phyloP scores from a whole-genome alignment of 2,113 vertebrate genomes.

The Lampris megalopsis region DNA sequence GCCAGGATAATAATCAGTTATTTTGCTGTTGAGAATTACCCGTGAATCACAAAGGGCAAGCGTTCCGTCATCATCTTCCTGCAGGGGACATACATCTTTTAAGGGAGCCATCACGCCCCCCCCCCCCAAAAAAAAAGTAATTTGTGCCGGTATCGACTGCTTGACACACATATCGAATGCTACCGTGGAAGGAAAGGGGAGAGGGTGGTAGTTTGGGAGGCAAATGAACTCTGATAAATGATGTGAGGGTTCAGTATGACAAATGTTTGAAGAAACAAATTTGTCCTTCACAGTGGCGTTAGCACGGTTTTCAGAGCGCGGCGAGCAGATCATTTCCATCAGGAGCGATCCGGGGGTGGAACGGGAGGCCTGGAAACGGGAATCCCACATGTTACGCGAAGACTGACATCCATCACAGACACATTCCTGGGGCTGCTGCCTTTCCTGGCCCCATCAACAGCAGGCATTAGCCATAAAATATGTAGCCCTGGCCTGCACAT shows the following conservation, averaged over 20 bases:
- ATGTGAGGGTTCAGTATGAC: slow-evolving; percentile 52
- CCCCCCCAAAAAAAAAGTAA: slow-evolving; percentile 20
- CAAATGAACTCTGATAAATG: slow-evolving; percentile 63
- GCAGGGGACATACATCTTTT: slow-evolving; percentile 38
- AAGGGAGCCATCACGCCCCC: slow-evolving; percentile 35
- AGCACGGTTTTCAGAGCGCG: slow-evolving; percentile 42
- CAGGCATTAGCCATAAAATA: slow-evolving; percentile 61
- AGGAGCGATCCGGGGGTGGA: slow-evolving; percentile 46
- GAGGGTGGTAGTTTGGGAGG: slow-evolving; percentile 28
- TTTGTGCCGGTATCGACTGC: slow-evolving; percentile 29
- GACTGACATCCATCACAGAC: slow-evolving; percentile 63
- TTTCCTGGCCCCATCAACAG: slow-evolving; percentile 52
- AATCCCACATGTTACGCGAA: slow-evolving; percentile 61
- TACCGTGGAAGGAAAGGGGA: slow-evolving; percentile 24
- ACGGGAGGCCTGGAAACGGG: slow-evolving; percentile 29
- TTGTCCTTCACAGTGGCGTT: slow-evolving; percentile 57
- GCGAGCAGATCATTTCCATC: slow-evolving; percentile 50
- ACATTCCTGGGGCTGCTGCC: slow-evolving; percentile 48
- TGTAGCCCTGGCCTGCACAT: slow-evolving; percentile 55
- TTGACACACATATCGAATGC: slow-evolving; percentile 53
- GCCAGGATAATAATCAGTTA: slow-evolving; percentile 30
- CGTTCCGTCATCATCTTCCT: slow-evolving; percentile 23
- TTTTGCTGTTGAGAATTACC: slow-evolving; percentile 38
- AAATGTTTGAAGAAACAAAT: slow-evolving; percentile 53
- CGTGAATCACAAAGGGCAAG: slow-evolving; percentile 31